Conservation (phyloP, 2,113 vertebrate species). For the Natator depressus region DNA sequence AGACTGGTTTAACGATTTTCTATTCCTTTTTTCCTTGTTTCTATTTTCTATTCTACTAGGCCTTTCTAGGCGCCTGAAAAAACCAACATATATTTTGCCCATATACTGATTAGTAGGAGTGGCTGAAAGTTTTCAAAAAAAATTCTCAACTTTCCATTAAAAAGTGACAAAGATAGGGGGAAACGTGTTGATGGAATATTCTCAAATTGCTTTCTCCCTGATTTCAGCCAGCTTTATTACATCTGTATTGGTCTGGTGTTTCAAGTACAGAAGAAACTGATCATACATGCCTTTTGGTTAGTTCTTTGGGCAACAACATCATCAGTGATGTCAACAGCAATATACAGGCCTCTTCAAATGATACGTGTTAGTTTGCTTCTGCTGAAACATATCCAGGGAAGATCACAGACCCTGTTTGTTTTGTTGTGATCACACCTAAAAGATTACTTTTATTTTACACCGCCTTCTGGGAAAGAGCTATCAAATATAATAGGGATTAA, state of each 20-base stretch:
- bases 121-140: not conserved
- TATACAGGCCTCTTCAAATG: not conserved
- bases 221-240: not conserved
- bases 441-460: not conserved
- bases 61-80: not conserved
- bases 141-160: not conserved
- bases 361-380: not conserved
- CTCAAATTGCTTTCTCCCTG: not conserved
- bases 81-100: not conserved
- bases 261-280: not conserved
- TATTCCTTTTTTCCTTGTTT: not conserved
- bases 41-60: not conserved
- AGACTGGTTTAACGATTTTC: not conserved
- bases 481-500: not conserved
- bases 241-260: not conserved
- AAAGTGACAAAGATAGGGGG: not conserved
- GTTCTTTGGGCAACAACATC: not conserved
- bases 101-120: not conserved
- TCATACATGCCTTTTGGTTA: not conserved
- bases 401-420: not conserved
- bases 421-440: not conserved
- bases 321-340: not conserved
- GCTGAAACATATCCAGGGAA: not conserved
- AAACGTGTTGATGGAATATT: not conserved
- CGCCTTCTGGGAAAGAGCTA: not conserved